Conservation (phyloP, 2,888 invertebrate genomes). For the Lepidochrysops patricia region DNA sequence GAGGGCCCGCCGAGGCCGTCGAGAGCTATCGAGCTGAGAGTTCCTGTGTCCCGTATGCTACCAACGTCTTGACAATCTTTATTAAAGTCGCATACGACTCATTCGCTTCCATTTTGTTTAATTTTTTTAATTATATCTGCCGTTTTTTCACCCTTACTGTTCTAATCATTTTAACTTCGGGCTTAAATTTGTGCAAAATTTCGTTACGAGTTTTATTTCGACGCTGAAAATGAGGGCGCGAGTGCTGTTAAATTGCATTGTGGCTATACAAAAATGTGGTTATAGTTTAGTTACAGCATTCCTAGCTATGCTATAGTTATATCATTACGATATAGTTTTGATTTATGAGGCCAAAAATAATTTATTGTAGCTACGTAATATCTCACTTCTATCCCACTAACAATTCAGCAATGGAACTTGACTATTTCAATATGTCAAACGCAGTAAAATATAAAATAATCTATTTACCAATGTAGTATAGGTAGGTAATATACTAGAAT, state of each 20-base stretch:
- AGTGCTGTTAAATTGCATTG: constrained; percentile 42
- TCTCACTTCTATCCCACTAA: background rate
- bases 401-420: background rate
- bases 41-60: constrained; percentile 42
- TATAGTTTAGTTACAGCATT: background rate
- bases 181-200: constrained; percentile 18
- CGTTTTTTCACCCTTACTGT: background rate
- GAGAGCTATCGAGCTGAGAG: constrained; percentile 59
- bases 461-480: too few relatives aligned
- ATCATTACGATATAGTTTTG: too few relatives aligned
- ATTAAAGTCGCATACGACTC: constrained; percentile 7
- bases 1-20: constrained; percentile 46
- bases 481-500: too few relatives aligned
- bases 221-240: constrained; percentile 42
- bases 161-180: constrained; percentile 7
- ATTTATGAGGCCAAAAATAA: background rate
- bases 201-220: constrained; percentile 33
- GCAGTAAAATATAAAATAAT: background rate
- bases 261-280: constrained; percentile 14
- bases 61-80: constrained; percentile 10
- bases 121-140: background rate
- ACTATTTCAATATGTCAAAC: background rate
- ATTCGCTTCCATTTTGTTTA: background rate
- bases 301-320: too few relatives aligned
- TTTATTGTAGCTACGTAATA: background rate